Percentiles rank a stretch among this genome's conserved stretches.
Conservation (phyloP, 2,888 invertebrate species). For the Eristalis arbustorum region DNA sequence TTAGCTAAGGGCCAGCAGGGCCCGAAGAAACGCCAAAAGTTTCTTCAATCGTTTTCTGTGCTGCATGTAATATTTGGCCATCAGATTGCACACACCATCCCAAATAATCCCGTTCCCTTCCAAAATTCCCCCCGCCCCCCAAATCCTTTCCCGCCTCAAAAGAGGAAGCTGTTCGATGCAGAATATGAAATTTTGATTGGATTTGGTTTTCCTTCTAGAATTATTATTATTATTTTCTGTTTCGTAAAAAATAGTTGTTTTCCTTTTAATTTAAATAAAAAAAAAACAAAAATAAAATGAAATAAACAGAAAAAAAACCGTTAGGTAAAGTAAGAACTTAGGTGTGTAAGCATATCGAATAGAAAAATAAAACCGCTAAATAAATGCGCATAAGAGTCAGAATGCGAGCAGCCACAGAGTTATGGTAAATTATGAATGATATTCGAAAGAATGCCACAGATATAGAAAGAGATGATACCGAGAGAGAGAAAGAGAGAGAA, state of each 20-base stretch:
- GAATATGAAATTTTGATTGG: slow-evolving; percentile 3
- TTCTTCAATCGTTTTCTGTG: slow-evolving; percentile 79
- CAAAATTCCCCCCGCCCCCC: not conserved
- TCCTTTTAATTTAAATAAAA: slow-evolving; percentile 56
- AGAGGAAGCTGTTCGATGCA: not conserved
- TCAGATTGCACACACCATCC: not conserved
- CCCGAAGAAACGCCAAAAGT: slow-evolving; percentile 80
- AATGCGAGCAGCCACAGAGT: not conserved
- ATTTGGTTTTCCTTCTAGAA: slow-evolving; percentile 10
- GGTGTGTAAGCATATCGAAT: slow-evolving; percentile 70
- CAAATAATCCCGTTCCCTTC: not conserved
- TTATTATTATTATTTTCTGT: slow-evolving; percentile 40
- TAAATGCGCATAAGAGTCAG: slow-evolving; percentile 63
- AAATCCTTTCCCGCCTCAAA: not conserved
- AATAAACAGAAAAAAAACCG: slow-evolving; percentile 38
- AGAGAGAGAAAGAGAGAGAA: slow-evolving; percentile 6
- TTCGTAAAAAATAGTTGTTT: slow-evolving; percentile 54
- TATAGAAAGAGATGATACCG: not conserved
- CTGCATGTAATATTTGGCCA: slow-evolving; percentile 76
- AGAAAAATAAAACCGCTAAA: slow-evolving; percentile 58
- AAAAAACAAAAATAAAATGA: slow-evolving; percentile 1
- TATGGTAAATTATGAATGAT: not conserved
- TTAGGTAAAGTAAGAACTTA: slow-evolving; percentile 62
- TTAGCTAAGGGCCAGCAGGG: slow-evolving; percentile 80
- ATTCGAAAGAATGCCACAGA: slow-evolving; percentile 8